These are phyloP conservation scores for Cantharis rustica DNA, from an alignment of 2,888 invertebrate genomes.

Conservation along the genomic window DNA sequence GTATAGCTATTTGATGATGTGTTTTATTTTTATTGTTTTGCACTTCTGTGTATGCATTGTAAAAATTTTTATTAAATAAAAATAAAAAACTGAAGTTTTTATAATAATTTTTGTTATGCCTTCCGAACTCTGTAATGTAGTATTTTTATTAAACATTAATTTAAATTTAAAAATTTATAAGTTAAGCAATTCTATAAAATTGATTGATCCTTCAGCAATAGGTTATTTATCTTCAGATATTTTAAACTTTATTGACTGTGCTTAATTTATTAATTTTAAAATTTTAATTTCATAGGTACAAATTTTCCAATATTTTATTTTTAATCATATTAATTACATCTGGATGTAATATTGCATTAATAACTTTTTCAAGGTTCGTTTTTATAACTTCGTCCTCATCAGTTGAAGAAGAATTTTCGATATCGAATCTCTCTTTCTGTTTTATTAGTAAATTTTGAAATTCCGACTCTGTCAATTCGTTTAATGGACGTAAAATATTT, in stretches of 20 bases:
- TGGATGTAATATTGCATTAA: constrained; percentile 69
- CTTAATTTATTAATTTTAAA: not conserved
- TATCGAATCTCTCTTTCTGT: constrained; percentile 43
- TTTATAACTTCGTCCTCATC: constrained; percentile 6
- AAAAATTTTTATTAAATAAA: not conserved
- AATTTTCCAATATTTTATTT: constrained; percentile 45
- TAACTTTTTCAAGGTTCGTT: constrained; percentile 57
- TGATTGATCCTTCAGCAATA: too few relatives aligned
- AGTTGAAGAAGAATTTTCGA: constrained; percentile 43
- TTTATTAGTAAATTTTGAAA: constrained; percentile 39
- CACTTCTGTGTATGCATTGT: not conserved
- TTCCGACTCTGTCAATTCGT: constrained; percentile 35
- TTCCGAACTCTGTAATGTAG: too few relatives aligned
- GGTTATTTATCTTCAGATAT: too few relatives aligned
- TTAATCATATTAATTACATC: constrained; percentile 61
- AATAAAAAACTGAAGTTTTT: not conserved
- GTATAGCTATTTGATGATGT: not conserved
- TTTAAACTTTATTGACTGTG: too few relatives aligned
- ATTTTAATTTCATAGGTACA: not conserved
- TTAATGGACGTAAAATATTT: constrained; percentile 30
- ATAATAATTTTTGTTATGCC: not conserved
- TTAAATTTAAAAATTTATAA: too few relatives aligned
- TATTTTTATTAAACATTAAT: too few relatives aligned
- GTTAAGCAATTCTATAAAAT: too few relatives aligned
- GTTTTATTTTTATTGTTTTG: not conserved